These are phyloP conservation scores for Micrasema minimum DNA, from an alignment of 1,140 invertebrate species.

Conservation along the genomic window DNA sequence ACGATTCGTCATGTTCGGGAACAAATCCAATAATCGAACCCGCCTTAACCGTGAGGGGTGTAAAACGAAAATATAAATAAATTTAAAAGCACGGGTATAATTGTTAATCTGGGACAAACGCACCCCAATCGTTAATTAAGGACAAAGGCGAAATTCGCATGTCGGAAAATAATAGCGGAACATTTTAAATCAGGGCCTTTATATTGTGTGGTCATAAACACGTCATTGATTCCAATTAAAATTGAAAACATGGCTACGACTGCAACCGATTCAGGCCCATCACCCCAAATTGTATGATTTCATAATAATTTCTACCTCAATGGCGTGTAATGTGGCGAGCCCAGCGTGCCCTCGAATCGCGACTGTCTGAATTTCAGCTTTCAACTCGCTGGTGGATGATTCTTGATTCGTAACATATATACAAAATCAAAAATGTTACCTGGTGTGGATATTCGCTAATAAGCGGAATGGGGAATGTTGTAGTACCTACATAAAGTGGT, in stretches of 20 bases:
- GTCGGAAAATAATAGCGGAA: slow-evolving; percentile 44
- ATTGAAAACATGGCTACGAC: slow-evolving; percentile 50
- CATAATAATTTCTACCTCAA: slow-evolving; percentile 24
- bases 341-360: too few species aligned
- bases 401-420: too few species aligned
- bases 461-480: too few species aligned
- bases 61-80: neutral
- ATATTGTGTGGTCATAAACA: slow-evolving; percentile 49
- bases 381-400: too few species aligned
- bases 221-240: slow-evolving; percentile 53
- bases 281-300: slow-evolving; percentile 25
- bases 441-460: too few species aligned
- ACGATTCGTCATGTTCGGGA: neutral
- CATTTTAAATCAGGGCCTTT: slow-evolving; percentile 52
- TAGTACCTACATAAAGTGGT: too few species aligned
- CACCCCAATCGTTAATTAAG: slow-evolving; percentile 31
- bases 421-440: too few species aligned
- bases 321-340: too few species aligned
- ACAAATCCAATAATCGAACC: slow-evolving; percentile 11
- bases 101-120: slow-evolving; percentile 21
- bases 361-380: too few species aligned
- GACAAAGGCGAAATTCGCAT: slow-evolving; percentile 29
- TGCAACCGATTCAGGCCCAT: slow-evolving; percentile 26
- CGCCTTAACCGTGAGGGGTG: neutral
- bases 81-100: slow-evolving; percentile 8